These are phyloP conservation scores for Mormyrus lacerda DNA, from an alignment of 2,113 vertebrate species.

Conservation along the genomic window DNA sequence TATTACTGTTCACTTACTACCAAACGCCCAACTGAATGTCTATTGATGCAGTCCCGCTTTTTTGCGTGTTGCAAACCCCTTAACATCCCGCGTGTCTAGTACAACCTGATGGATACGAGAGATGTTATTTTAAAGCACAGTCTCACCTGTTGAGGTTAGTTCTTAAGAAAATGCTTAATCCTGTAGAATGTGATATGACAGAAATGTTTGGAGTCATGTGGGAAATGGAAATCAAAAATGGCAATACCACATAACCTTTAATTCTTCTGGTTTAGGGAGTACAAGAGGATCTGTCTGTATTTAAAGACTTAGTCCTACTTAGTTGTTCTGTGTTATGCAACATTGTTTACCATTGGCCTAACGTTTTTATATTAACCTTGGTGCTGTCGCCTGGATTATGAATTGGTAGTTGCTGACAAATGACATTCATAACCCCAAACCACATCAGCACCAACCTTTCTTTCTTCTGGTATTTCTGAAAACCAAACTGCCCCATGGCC, in stretches of 20 bases:
- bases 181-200: neutral
- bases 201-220: neutral
- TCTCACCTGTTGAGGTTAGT: neutral
- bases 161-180: neutral
- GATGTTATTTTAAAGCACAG: neutral
- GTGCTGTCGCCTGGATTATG: neutral
- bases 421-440: neutral
- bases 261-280: neutral
- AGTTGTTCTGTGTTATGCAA: neutral
- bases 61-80: neutral
- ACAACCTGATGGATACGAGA: neutral
- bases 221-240: neutral
- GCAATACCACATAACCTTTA: neutral
- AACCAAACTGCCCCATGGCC: neutral
- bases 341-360: neutral
- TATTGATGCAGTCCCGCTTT: neutral
- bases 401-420: neutral
- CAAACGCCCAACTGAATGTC: neutral
- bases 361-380: neutral
- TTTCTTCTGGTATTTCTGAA: neutral
- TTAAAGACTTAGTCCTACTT: neutral
- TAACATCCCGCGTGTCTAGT: neutral
- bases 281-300: neutral
- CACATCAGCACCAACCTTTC: neutral
- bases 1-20: neutral